phyloP scores from a whole-genome alignment of 2,113 vertebrate genomes.

The Cyanoramphus novaezelandiae region DNA sequence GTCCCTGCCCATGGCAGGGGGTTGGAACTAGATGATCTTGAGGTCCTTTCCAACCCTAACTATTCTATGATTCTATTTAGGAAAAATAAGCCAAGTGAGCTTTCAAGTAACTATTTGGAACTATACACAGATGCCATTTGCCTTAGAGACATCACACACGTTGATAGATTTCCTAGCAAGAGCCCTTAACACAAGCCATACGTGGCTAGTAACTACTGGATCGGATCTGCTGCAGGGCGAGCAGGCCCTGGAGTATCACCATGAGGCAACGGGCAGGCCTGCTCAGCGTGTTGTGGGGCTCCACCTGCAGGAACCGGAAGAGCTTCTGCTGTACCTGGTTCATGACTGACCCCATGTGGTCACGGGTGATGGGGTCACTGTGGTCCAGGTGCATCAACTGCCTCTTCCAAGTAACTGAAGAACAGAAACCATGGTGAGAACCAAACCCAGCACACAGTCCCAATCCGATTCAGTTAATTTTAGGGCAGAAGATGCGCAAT shows the following conservation, averaged over 20 bases:
- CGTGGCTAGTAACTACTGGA: no score
- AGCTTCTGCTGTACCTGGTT: constrained; percentile 92
- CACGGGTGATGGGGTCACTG: constrained; percentile 90
- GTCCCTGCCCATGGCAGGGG: no score
- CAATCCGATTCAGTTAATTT: rapidly evolving
- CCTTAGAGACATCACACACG: no score
- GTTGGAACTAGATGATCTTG: no score
- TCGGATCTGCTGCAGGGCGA: no score
- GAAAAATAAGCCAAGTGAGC: no score
- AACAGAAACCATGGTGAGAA: not conserved
- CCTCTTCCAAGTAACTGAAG: constrained; percentile 92
- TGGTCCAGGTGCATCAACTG: constrained; percentile 95
- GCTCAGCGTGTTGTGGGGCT: constrained; percentile 85
- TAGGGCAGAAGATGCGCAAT: not conserved
- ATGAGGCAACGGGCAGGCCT: constrained; percentile 91
- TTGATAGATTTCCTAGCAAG: no score
- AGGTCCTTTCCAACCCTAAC: no score
- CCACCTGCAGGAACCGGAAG: constrained; percentile 90
- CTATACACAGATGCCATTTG: no score
- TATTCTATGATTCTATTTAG: no score
- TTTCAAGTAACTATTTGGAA: no score
- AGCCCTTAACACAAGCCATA: no score
- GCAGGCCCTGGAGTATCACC: constrained; percentile 72
- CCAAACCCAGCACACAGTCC: rapidly evolving
- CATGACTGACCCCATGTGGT: constrained; percentile 95